phyloP scores from a whole-genome alignment of 2,113 vertebrate species.

The Equus quagga region DNA sequence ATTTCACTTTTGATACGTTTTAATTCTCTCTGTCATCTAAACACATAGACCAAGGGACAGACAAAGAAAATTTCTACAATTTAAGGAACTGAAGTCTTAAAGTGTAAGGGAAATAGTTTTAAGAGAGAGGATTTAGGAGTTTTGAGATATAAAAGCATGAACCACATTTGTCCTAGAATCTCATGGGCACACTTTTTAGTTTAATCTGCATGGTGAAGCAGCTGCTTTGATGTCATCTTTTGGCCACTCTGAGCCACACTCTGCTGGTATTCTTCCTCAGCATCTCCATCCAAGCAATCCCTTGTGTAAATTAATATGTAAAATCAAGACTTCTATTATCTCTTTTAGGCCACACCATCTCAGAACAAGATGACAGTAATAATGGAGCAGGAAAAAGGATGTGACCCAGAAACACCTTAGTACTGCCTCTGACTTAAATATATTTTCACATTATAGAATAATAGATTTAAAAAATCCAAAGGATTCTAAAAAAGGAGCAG shows the following conservation, averaged over 20 bases:
- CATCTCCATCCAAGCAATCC: not conserved
- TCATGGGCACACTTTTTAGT: not conserved
- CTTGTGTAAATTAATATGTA: slow-evolving; percentile 36
- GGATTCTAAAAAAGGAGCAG: not conserved
- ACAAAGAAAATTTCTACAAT: not conserved
- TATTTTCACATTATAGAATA: slow-evolving; percentile 17
- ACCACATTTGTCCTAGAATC: not conserved
- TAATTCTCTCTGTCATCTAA: not conserved
- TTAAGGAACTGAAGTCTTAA: not conserved
- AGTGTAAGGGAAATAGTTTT: not conserved
- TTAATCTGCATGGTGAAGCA: not conserved
- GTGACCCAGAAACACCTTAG: slow-evolving; percentile 22
- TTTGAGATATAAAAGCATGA: not conserved
- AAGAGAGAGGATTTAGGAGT: not conserved
- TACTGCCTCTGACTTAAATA: not conserved
- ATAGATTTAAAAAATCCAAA: not conserved
- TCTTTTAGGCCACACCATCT: not conserved
- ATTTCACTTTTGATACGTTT: not conserved
- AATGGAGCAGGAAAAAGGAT: not conserved
- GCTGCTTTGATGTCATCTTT: not conserved
- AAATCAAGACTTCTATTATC: not conserved
- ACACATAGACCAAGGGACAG: not conserved
- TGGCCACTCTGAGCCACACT: not conserved
- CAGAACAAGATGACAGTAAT: slow-evolving; percentile 12
- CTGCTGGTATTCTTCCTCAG: not conserved